These are phyloP conservation scores for Maniola jurtina DNA, from an alignment of 1,140 invertebrate species.

Conservation along the genomic window DNA sequence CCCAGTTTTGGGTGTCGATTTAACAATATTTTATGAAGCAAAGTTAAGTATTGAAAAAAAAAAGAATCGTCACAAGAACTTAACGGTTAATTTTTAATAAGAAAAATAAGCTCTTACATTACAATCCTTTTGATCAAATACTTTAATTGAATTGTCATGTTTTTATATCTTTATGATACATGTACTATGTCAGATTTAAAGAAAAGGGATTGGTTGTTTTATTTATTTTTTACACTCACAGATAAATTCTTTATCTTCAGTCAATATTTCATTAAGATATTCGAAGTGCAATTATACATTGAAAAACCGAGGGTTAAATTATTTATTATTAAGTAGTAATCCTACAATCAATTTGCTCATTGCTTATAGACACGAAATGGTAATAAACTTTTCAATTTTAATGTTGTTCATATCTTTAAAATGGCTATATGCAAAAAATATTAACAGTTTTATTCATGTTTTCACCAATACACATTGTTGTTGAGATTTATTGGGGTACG, in stretches of 20 bases:
- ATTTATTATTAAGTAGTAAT: no score
- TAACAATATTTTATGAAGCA: background rate
- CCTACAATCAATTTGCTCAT: no score
- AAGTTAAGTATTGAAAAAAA: no score
- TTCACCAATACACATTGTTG: no score
- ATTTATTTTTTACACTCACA: background rate
- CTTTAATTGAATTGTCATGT: conserved; percentile 1
- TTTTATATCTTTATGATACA: background rate
- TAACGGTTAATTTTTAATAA: background rate
- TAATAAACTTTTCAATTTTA: no score
- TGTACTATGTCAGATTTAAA: background rate
- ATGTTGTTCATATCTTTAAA: no score
- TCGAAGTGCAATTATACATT: no score
- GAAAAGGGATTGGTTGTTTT: background rate
- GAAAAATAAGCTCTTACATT: background rate
- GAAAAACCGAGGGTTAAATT: no score
- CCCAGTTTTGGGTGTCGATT: conserved; percentile 2
- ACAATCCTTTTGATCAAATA: background rate
- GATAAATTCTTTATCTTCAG: background rate
- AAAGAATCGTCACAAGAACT: background rate
- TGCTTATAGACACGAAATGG: no score
- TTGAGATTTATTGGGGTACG: no score
- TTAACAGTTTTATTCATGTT: no score
- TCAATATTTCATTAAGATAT: background rate
- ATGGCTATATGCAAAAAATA: no score